phyloP scores from a whole-genome alignment of 2,113 vertebrate species.

The Laterallus jamaicensis region DNA sequence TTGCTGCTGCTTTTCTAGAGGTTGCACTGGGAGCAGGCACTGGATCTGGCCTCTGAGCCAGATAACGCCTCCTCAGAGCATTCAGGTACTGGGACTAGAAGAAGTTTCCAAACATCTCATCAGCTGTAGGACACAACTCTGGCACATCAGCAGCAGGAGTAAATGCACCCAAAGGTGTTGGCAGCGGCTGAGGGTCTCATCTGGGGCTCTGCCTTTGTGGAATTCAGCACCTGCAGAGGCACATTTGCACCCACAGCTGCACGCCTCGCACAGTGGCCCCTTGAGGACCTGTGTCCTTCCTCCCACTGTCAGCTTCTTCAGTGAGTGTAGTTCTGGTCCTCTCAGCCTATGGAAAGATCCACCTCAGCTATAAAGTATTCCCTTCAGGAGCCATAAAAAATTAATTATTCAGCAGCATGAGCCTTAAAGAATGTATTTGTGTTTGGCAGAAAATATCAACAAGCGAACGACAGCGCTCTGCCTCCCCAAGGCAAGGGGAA shows the following conservation, averaged over 20 bases:
- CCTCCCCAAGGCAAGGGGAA: background rate
- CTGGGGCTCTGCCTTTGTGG: background rate
- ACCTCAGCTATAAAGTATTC: conserved; percentile 7
- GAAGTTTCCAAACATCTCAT: background rate
- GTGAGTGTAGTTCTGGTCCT: background rate
- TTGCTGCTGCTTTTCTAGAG: background rate
- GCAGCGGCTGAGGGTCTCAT: background rate
- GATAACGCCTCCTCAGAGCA: background rate
- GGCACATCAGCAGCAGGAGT: background rate
- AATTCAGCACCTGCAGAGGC: background rate
- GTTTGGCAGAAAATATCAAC: conserved; percentile 39
- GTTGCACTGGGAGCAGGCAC: background rate
- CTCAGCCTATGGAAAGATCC: conserved; percentile 24
- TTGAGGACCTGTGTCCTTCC: background rate
- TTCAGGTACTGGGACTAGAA: background rate
- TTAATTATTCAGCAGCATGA: conserved; percentile 32
- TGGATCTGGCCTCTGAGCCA: background rate
- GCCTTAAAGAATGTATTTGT: conserved; percentile 31
- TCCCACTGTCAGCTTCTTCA: background rate
- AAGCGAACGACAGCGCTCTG: background rate
- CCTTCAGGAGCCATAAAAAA: conserved; percentile 42
- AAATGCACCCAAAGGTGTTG: background rate
- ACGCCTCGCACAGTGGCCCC: background rate
- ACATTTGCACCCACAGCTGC: background rate
- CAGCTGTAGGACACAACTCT: background rate